These are phyloP conservation scores for Stegostoma tigrinum DNA, from an alignment of 2,113 vertebrate species.

Conservation along the genomic window DNA sequence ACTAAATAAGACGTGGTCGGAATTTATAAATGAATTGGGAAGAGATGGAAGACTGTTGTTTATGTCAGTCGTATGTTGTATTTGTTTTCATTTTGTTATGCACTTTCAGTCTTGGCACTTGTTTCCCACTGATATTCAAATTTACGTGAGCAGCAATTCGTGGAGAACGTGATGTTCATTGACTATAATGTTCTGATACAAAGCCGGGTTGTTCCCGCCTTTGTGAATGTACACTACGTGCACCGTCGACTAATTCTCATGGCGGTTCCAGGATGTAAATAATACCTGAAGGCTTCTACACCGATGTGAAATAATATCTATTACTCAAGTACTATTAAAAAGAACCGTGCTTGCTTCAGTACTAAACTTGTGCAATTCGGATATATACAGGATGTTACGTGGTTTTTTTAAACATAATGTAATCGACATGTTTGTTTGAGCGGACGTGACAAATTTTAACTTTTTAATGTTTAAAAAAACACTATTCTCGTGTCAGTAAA, in stretches of 20 bases:
- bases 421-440: neutral
- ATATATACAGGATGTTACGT: neutral
- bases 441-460: neutral
- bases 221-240: slow-evolving; percentile 9
- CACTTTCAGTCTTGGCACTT: neutral
- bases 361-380: neutral
- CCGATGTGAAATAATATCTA: neutral
- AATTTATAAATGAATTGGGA: neutral
- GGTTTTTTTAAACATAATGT: neutral
- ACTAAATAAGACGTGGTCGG: neutral
- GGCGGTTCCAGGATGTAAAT: slow-evolving; percentile 15
- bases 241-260: neutral
- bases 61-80: neutral
- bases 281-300: neutral
- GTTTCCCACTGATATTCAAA: neutral
- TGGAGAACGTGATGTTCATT: neutral
- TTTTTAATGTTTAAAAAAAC: neutral
- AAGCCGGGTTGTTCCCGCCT: neutral
- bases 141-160: neutral
- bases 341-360: neutral
- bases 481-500: neutral
- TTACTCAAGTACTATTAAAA: neutral
- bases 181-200: slow-evolving; percentile 16
- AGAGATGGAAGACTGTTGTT: neutral
- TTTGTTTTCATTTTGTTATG: neutral